Conservation (phyloP, 2,797 vertebrate genomes). For the Rhinogobio ventralis region DNA sequence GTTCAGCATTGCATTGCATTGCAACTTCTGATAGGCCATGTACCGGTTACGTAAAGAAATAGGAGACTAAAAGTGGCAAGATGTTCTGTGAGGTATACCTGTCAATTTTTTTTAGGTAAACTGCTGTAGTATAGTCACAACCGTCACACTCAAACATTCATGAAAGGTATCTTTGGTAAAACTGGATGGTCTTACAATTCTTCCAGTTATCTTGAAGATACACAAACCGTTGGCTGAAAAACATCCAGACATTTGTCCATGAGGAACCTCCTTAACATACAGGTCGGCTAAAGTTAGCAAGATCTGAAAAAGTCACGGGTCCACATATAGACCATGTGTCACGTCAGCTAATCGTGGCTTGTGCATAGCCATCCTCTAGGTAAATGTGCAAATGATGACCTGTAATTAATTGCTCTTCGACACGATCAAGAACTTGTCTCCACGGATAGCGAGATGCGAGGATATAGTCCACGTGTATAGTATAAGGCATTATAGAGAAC, state of each 20-base stretch:
- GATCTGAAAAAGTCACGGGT: slow-evolving; percentile 32
- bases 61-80: slow-evolving; percentile 3
- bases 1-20: background rate
- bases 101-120: slow-evolving; percentile 18
- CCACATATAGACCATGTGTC: background rate
- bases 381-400: slow-evolving; percentile 52
- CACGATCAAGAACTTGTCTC: slow-evolving; percentile 26
- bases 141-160: slow-evolving; percentile 27
- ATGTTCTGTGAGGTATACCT: slow-evolving; percentile 56
- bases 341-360: slow-evolving; percentile 12
- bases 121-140: slow-evolving; percentile 16
- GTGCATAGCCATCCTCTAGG: slow-evolving; percentile 20
- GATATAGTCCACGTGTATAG: slow-evolving; percentile 42
- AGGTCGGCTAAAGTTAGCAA: slow-evolving; percentile 19
- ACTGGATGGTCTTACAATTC: slow-evolving; percentile 9
- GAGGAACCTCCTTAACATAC: slow-evolving; percentile 6
- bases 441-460: background rate
- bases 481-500: slow-evolving; percentile 31
- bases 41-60: slow-evolving; percentile 9
- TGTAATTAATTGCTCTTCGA: slow-evolving; percentile 28
- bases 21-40: background rate
- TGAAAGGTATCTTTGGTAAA: slow-evolving; percentile 35
- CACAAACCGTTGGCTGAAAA: slow-evolving; percentile 11
- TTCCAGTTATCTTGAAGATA: slow-evolving; percentile 43
- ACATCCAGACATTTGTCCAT: slow-evolving; percentile 1